Percentiles rank a stretch among this genome's conserved stretches.
phyloP scores from a whole-genome alignment of 1,140 invertebrate species.

The Marisa cornuarietis region DNA sequence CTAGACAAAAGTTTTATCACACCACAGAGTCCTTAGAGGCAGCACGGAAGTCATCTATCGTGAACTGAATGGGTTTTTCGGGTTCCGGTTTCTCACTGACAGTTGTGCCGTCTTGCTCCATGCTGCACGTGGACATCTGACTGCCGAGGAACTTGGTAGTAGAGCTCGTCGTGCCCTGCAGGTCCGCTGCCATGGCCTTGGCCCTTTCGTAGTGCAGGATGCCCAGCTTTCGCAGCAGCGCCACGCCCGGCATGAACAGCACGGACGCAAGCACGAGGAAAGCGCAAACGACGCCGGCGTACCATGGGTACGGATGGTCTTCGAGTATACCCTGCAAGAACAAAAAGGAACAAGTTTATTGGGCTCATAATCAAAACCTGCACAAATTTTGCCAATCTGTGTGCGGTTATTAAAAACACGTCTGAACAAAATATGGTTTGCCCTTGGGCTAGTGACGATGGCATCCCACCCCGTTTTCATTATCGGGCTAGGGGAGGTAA shows the following conservation, averaged over 20 bases:
- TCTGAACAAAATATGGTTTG: too few relatives aligned
- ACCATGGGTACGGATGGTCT: conserved; percentile 48
- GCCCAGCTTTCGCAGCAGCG: conserved; percentile 45
- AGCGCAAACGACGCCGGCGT: conserved; percentile 39
- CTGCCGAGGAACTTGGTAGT: conserved; percentile 45
- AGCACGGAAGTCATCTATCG: conserved; percentile 17
- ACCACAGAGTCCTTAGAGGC: too few relatives aligned
- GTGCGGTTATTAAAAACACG: background rate
- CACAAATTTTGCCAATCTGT: background rate
- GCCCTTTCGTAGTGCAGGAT: conserved; percentile 40
- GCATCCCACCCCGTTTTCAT: too few relatives aligned
- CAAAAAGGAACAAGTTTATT: background rate
- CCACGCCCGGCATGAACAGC: conserved; percentile 52
- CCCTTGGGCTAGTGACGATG: too few relatives aligned
- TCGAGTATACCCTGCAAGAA: conserved; percentile 40
- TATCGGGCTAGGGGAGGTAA: too few relatives aligned
- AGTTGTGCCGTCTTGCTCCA: conserved; percentile 43
- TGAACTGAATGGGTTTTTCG: conserved; percentile 20
- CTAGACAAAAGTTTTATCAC: too few relatives aligned
- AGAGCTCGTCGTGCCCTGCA: conserved; percentile 41
- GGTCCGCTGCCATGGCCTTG: conserved; percentile 42
- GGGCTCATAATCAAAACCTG: background rate
- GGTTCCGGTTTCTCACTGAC: conserved; percentile 32
- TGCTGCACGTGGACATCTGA: conserved; percentile 27
- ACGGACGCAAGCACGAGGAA: conserved; percentile 47